Percentiles rank a stretch among this genome's conserved stretches.
phyloP scores from a whole-genome alignment of 2,113 vertebrate genomes.

The Epinephelus moara region DNA sequence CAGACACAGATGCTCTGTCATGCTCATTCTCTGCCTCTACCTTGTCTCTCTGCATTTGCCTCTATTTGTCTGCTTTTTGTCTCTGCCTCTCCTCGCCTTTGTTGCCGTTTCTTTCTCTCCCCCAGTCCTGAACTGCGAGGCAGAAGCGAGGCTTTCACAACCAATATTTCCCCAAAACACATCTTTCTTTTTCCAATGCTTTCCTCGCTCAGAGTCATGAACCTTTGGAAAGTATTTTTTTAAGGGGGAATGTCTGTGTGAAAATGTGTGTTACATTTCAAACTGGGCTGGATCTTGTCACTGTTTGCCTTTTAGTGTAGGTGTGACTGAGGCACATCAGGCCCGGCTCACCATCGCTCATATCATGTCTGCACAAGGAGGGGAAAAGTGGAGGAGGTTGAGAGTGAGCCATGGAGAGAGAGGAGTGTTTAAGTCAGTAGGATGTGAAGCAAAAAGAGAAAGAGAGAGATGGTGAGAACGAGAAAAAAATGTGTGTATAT shows the following conservation, averaged over 20 bases:
- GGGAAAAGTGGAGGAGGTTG: conserved; percentile 20
- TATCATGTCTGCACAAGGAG: conserved; percentile 21
- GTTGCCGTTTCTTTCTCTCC: conserved; percentile 8
- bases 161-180: conserved; percentile 27
- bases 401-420: conserved; percentile 11
- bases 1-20: conserved; percentile 43
- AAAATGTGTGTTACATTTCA: conserved; percentile 20
- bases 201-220: conserved; percentile 7
- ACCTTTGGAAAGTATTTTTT: conserved; percentile 29
- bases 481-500: background rate
- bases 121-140: conserved; percentile 15
- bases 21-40: conserved; percentile 27
- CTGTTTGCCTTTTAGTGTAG: conserved; percentile 44
- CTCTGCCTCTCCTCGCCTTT: conserved; percentile 18
- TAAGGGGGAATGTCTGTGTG: background rate
- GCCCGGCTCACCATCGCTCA: conserved; percentile 24
- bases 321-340: conserved; percentile 44
- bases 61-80: conserved; percentile 45
- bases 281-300: conserved; percentile 20
- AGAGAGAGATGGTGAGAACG: background rate
- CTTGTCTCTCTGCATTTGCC: conserved; percentile 30
- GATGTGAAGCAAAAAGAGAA: conserved; percentile 12
- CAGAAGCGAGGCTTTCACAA: conserved; percentile 23
- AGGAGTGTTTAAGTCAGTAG: conserved; percentile 9
- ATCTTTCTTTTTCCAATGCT: background rate